These are phyloP conservation scores for Chloebia gouldiae DNA, from an alignment of 2,113 vertebrate genomes.

Conservation along the genomic window DNA sequence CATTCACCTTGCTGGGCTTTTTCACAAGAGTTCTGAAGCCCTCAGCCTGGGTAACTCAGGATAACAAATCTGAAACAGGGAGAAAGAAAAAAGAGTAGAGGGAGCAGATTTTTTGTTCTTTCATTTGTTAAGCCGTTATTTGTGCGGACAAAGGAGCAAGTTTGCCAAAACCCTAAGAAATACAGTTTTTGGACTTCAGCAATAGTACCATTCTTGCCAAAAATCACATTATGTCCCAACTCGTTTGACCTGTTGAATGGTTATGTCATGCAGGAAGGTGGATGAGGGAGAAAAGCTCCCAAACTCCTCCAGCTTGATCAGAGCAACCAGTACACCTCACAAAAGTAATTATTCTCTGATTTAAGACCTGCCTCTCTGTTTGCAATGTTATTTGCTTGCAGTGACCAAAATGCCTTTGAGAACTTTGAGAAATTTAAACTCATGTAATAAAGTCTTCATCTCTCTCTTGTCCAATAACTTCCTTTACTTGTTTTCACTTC, in stretches of 20 bases:
- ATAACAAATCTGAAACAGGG: background rate
- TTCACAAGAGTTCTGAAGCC: background rate
- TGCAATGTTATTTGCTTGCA: background rate
- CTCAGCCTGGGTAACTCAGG: background rate
- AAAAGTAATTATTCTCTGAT: constrained; percentile 40
- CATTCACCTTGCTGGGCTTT: background rate
- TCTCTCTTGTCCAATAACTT: background rate
- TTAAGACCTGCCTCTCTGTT: constrained; percentile 52
- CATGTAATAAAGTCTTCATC: background rate
- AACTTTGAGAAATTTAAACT: background rate
- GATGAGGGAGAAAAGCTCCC: constrained; percentile 22
- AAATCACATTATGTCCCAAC: constrained; percentile 59
- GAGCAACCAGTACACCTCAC: constrained; percentile 52
- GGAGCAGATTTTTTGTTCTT: background rate
- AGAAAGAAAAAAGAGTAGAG: constrained; percentile 27
- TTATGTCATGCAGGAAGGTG: constrained; percentile 34
- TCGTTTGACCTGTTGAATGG: constrained; percentile 65
- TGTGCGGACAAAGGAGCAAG: constrained; percentile 46
- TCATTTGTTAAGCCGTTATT: constrained; percentile 23
- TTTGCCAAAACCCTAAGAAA: constrained; percentile 57
- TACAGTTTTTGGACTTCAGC: constrained; percentile 36
- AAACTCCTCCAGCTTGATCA: constrained; percentile 18
- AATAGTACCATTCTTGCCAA: constrained; percentile 55
- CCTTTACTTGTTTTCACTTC: background rate
- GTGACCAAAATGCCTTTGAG: background rate